Evolutionary conservation across 2,113 vertebrate genomes (phyloP), one percentile per base, ranked within the genome.

Genomic region (Cinclus mexicanus): DNA sequence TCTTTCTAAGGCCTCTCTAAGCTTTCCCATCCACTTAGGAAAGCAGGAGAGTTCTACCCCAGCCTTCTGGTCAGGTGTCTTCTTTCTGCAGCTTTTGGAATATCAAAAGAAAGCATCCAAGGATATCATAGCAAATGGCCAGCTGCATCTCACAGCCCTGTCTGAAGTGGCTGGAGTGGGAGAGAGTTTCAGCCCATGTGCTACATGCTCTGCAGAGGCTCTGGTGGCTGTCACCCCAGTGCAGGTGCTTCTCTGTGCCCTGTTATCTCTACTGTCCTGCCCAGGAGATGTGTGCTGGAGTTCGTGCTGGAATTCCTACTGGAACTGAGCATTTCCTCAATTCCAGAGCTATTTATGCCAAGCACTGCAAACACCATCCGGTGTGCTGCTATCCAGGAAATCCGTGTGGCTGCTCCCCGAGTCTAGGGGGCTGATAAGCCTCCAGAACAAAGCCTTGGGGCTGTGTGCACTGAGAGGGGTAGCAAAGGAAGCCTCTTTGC

Each of bases 391-490:
- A 15, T 92, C 82, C 93, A 93, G 87, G 89, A 97, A 97, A 89
- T 96, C 68, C 64, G 2, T 67, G 83, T 5, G 28, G 12, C 79
- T 72, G 86, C 81, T 46, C 33, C 82, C 35, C 1, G 7, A 77
- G 24, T 77, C 85, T 91, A 71, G 60, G 46, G 39, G 90, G 53
- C 85, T 88, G 87, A 96, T 95, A 97, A 96, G 89, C 39, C 59
- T 68, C 33, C 23, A 94, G 87, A 97, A 95, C 94, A 97, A 96
- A 97, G 95, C 90, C 55, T 3, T 41, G 57, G 55, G 72, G 75
- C 57, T 93, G 81, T 8, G 14, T 85, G 31, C 59, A 59, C 52
- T 59, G 35, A 59, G 49, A 92, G 74, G 76, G 87, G 81, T 85
- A 78, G 76, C 96, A 82, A 55, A 87, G 92, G 90, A 95, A 95